Evolutionary conservation across 2,888 invertebrate species (phyloP), one percentile per base, ranked within the genome.

Genomic region (Lagria hirta): DNA sequence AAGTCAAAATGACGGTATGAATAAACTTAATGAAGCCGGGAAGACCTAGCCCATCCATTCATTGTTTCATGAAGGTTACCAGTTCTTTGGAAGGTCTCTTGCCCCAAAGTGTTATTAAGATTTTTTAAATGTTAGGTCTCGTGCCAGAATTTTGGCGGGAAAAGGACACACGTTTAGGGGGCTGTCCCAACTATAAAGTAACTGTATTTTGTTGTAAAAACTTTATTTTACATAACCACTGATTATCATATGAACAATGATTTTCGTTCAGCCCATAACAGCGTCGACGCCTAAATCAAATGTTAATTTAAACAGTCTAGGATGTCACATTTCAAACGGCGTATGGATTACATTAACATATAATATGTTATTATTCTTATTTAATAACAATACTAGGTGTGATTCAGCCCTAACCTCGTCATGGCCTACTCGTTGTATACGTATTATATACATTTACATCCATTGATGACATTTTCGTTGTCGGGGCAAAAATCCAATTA

Each of bases 341-440:
- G 64, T 66, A 65, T 64, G 66, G 64, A 65, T 65, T 64, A 58
- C 64, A 71, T 71, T 71, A 65, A 69, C 71, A 71, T 71, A 71
- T 70, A 71, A 70, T 71, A 70, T 70, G 69, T 69, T 70, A 70
- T 70, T 70, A 70, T 70, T 71, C 71, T 67, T 67, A 66, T 67
- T 69, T 70, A 69, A 69, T 70, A 70, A 71, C 70, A 70, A 69
- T 71, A 62, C 62, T 58, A 69, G 69, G 69, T 68, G 70, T 69
- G 69, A 69, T 62, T 56, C 60, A 53, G 58, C 59, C 61, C 56
- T 56, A 58, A 51, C 54, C 52, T 55, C 54, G 56, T 53, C 59
- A 37, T 56, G 51, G 58, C 60, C 59, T 55, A 60, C 60, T 58
- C 50, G 40, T 44, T 44, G 48, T 17, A 36, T 40, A 23, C 34